Base-by-base conservation (phyloP, 2,113 vertebrate genomes). In the Chloroceryle aenea region DNA sequence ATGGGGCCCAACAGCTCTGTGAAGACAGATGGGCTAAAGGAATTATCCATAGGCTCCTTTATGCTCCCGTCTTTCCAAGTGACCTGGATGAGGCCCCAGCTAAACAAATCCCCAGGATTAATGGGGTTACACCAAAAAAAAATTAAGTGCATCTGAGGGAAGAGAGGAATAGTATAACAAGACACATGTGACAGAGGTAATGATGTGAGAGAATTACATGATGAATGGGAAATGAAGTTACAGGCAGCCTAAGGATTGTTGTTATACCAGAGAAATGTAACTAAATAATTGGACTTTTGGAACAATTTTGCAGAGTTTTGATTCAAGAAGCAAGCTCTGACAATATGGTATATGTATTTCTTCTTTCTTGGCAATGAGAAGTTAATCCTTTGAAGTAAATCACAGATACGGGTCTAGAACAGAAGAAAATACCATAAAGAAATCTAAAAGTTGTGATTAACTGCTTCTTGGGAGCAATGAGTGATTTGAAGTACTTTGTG, bases 321-420 rank as follows among this genome's bases (percentile, higher is more conserved):
- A 61, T 58, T 58, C 38, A 14, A 56, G 52, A 40, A 89, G 15
- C 66, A 30, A 68, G 32, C 42, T 48, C 53, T 61, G 87, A 50
- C 64, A 71, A 20, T 19, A 26, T 77, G 21, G 64, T 83, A 56
- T 83, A 82, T 87, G 52, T 72, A 30, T 78, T 83, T 76, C 74
- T 87, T 85, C 45, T 87, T 94, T 75, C 72, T 56, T 79, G 38
- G 64, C 69, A 76, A 85, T 74, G 47, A 42, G 21, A 68, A 67
- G 29, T 17, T 84, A 21, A 55, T 80, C 22, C 23, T 40, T 42
- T 36, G 20, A 84, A 69, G 30, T 90, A 73, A 87, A 87, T 74
- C 23, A 32, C 16, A 32, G 38, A 13, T 59, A 22, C 0, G 1
- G 45, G 43, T 77, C 50, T 55, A 66, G 66, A 79, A 73, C 47